Conservation (phyloP, 2,797 vertebrate species). For the Salarias fasciatus region DNA sequence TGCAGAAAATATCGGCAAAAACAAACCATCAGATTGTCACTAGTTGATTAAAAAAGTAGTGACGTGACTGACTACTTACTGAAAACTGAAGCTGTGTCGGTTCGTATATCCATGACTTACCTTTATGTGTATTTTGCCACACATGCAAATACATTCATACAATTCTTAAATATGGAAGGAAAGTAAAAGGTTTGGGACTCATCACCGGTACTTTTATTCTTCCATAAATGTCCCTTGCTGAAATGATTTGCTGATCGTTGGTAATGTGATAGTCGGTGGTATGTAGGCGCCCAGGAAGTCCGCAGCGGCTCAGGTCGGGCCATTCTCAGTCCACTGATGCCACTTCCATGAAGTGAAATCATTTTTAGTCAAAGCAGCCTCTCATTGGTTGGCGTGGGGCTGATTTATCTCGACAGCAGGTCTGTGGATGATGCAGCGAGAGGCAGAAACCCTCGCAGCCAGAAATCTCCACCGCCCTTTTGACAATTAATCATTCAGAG, state of each 20-base stretch:
- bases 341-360: conserved; percentile 24
- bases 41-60: no score
- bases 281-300: no score
- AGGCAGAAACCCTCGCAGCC: conserved; percentile 37
- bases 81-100: no score
- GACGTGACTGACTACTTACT: no score
- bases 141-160: no score
- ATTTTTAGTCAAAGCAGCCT: conserved; percentile 15
- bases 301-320: neutral
- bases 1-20: no score
- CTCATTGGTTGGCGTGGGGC: neutral
- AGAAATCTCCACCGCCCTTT: conserved; percentile 53
- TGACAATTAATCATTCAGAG: conserved; percentile 80
- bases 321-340: conserved; percentile 4
- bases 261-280: no score
- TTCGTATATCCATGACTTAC: no score
- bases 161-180: no score
- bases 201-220: conserved; percentile 36
- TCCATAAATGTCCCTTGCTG: conserved; percentile 16
- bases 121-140: no score
- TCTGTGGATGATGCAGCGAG: conserved; percentile 38
- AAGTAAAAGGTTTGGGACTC: conserved; percentile 29
- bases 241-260: no score
- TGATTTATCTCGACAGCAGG: conserved; percentile 30
- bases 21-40: no score